These are phyloP conservation scores for Dasypus novemcinctus DNA, from an alignment of 2,113 vertebrate species.

Conservation along the genomic window DNA sequence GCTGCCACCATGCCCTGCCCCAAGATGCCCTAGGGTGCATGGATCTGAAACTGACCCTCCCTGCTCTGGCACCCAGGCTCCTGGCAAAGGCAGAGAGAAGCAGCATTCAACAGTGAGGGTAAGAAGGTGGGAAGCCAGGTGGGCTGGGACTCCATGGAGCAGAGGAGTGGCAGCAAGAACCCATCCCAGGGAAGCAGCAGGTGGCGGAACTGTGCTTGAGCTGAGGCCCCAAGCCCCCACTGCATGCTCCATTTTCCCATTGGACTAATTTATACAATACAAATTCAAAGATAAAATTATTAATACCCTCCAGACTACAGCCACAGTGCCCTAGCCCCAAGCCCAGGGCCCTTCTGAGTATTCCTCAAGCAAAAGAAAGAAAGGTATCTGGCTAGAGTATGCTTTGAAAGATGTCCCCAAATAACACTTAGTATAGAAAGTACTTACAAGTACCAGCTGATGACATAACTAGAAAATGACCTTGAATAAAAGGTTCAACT, in stretches of 20 bases:
- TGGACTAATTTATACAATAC: background rate
- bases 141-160: no score
- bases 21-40: background rate
- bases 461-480: no score
- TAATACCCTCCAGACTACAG: constrained; percentile 12
- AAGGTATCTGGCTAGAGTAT: background rate
- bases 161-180: background rate
- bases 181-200: background rate
- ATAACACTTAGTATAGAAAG: background rate
- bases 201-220: background rate
- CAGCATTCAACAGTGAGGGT: background rate
- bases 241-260: background rate
- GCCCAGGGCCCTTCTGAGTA: background rate
- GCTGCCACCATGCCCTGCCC: background rate
- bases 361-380: background rate
- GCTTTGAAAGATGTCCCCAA: background rate
- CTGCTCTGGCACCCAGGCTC: background rate
- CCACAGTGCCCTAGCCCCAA: background rate
- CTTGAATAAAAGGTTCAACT: no score
- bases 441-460: no score
- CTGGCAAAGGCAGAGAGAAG: background rate
- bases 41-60: background rate
- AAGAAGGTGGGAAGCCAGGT: background rate
- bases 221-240: background rate
- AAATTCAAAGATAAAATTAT: background rate